Base-by-base conservation (phyloP, 2,113 vertebrate genomes). In the Calypte anna region DNA sequence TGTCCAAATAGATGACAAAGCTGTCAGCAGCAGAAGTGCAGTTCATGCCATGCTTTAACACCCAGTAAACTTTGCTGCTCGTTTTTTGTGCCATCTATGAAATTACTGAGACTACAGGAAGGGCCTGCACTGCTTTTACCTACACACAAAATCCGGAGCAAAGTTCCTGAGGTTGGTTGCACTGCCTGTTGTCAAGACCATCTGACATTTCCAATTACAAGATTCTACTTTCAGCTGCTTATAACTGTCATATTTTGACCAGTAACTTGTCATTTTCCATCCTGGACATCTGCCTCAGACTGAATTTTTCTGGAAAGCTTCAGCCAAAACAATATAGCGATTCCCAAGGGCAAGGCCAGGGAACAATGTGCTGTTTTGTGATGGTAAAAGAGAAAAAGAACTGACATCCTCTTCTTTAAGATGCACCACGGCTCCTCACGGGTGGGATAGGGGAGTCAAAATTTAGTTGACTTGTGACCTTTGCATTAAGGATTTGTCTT, bases 161-260 rank as follows among this genome's bases (percentile, higher is more conserved):
- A 69, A 63, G 68, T 70, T 93, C 75, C 91, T 3, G 54, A 75
- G 90, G 53, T 86, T 86, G 90, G 91, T 96, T 90, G 85, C 87
- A 57, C 75, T 92, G 82, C 72, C 84, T 95, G 70, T 53, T 96
- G 88, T 94, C 93, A 96, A 78, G 93, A 83, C 86, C 3, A 2
- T 90, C 91, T 95, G 95, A 95, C 95, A 91, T 90, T 88, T 88
- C 82, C 95, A 94, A 83, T 96, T 94, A 91, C 82, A 88, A 54
- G 68, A 38, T 40, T 96, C 85, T 94, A 95, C 94, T 97, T 95
- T 96, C 91, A 95, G 88, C 88, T 96, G 95, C 79, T 96, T 97
- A 94, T 93, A 96, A 96, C 94, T 95, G 93, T 96, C 94, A 95
- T 93, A 94, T 96, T 96, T 96, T 96, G 93, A 96, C 95, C 95